Percentiles rank a stretch among this genome's conserved stretches.
Evolutionary conservation across 2,113 vertebrate genomes (phyloP).

Genomic region (Spea bombifrons): DNA sequence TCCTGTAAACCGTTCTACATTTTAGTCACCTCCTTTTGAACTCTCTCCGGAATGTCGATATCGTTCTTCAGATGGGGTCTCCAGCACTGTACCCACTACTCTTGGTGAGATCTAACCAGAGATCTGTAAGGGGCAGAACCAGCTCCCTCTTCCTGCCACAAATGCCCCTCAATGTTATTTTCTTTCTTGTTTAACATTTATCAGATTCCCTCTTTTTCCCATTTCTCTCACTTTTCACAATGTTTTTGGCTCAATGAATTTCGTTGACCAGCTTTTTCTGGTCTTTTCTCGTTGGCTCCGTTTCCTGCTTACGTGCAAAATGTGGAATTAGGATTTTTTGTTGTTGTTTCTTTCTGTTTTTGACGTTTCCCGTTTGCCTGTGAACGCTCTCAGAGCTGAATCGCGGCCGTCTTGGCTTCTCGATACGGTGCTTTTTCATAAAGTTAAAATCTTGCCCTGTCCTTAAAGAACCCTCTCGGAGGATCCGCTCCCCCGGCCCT

Average conservation of each 20-base stretch:
- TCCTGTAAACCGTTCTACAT: no score
- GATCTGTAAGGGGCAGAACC: no score
- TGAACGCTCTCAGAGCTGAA: neutral
- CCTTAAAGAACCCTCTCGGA: constrained; percentile 22
- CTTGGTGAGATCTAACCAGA: no score
- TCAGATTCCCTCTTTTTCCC: neutral
- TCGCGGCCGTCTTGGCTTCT: neutral
- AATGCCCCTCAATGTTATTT: no score
- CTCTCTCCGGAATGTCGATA: no score
- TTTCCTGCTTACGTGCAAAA: neutral
- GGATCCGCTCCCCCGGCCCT: neutral
- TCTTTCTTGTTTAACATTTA: no score
- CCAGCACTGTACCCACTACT: no score
- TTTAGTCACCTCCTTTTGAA: no score
- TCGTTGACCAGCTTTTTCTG: neutral
- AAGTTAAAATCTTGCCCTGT: neutral
- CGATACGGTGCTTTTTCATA: constrained; percentile 25
- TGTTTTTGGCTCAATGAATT: neutral
- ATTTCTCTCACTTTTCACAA: neutral
- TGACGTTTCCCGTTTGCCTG: neutral
- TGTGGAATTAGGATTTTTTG: neutral
- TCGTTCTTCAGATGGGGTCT: no score
- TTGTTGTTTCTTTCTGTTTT: neutral
- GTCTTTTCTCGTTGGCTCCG: neutral
- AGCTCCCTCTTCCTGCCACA: no score